These are phyloP conservation scores for Drosophila atripex DNA, from an alignment of 2,888 invertebrate species.

Conservation along the genomic window DNA sequence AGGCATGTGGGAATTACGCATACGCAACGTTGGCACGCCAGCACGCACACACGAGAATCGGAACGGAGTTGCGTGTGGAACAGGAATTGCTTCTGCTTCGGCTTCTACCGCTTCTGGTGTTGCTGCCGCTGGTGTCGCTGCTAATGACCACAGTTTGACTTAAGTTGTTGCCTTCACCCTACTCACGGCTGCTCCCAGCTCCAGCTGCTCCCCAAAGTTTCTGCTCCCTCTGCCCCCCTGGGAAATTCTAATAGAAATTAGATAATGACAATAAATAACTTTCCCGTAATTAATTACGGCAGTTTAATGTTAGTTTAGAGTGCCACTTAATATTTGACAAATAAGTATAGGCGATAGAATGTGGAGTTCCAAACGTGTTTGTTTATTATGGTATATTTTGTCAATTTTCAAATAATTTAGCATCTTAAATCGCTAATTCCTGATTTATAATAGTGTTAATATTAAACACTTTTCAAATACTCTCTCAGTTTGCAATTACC, in stretches of 20 bases:
- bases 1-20: constrained; percentile 66
- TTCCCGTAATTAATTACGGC: constrained; percentile 63
- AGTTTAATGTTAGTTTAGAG: constrained; percentile 58
- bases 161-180: constrained; percentile 50
- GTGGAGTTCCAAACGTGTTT: too few relatives aligned
- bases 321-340: constrained; percentile 37
- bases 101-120: background rate
- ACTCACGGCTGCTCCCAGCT: constrained; percentile 21
- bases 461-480: constrained; percentile 8
- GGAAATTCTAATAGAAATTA: constrained; percentile 60
- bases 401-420: too few relatives aligned
- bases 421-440: too few relatives aligned
- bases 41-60: constrained; percentile 46
- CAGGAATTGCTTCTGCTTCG: constrained; percentile 6
- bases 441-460: background rate
- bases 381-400: too few relatives aligned
- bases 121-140: constrained; percentile 54
- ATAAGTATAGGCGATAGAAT: background rate
- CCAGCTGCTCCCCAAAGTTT: constrained; percentile 11
- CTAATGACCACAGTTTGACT: constrained; percentile 71
- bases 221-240: constrained; percentile 1
- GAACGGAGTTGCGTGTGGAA: constrained; percentile 38
- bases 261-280: constrained; percentile 70
- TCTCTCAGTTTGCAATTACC: constrained; percentile 20
- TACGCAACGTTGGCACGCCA: constrained; percentile 55